These are phyloP conservation scores for Melanotaenia boesemani DNA, from an alignment of 2,797 vertebrate genomes.

Conservation along the genomic window DNA sequence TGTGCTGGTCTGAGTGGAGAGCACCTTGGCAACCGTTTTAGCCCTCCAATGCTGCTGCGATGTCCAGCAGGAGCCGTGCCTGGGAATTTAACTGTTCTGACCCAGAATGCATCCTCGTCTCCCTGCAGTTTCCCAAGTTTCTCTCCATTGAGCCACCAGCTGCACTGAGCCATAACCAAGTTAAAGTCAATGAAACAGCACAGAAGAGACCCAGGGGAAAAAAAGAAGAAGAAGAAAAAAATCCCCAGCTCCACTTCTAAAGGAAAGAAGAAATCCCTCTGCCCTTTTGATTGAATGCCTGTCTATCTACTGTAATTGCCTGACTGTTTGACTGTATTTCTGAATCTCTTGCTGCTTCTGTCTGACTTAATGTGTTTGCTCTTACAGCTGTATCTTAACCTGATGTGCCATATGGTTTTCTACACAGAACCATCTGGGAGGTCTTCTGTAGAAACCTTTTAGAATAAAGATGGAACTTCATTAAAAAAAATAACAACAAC, in stretches of 20 bases:
- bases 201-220: slow-evolving; percentile 27
- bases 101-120: slow-evolving; percentile 51
- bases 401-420: not conserved
- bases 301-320: slow-evolving; percentile 47
- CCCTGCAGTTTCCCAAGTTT: slow-evolving; percentile 38
- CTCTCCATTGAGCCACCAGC: slow-evolving; percentile 41
- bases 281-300: slow-evolving; percentile 49
- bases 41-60: slow-evolving; percentile 15
- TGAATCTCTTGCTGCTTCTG: slow-evolving; percentile 20
- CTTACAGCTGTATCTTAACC: slow-evolving; percentile 3
- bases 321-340: slow-evolving; percentile 31
- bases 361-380: slow-evolving; percentile 13
- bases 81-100: slow-evolving; percentile 65
- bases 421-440: not conserved
- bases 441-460: not conserved
- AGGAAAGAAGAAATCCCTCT: slow-evolving; percentile 22
- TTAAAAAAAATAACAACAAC: not conserved
- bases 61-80: slow-evolving; percentile 33
- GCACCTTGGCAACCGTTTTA: slow-evolving; percentile 39
- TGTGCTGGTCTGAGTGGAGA: slow-evolving; percentile 5
- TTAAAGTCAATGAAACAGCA: slow-evolving; percentile 53
- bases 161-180: slow-evolving; percentile 48
- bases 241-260: slow-evolving; percentile 21
- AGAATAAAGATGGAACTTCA: not conserved
- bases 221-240: slow-evolving; percentile 6